Conservation (phyloP, 2,797 vertebrate species). For the Artibeus lituratus region DNA sequence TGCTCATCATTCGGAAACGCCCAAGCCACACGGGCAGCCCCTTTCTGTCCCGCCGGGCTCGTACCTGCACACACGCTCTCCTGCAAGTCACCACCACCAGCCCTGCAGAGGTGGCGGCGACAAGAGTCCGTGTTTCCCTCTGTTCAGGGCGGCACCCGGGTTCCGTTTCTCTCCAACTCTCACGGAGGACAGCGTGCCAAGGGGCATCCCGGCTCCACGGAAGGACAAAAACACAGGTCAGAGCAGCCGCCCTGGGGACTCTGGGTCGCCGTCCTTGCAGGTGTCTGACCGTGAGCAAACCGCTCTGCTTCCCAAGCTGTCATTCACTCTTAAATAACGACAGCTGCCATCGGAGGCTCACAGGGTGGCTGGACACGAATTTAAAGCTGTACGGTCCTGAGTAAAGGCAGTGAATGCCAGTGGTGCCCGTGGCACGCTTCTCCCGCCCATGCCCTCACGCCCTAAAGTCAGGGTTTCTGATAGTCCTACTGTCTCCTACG, state of each 20-base stretch:
- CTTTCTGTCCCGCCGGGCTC: not conserved
- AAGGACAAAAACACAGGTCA: not conserved
- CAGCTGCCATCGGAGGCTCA: not conserved
- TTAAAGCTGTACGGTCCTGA: not conserved
- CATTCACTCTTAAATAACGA: not conserved
- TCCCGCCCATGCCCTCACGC: not conserved
- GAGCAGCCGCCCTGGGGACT: no score
- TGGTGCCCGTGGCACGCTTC: not conserved
- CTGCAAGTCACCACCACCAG: not conserved
- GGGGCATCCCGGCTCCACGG: not conserved
- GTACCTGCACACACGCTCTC: not conserved
- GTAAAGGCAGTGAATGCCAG: not conserved
- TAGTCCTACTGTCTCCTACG: fast-evolving
- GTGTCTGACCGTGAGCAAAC: not conserved
- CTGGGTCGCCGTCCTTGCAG: not conserved
- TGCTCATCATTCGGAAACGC: not conserved
- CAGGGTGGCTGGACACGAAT: not conserved
- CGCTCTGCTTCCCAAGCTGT: not conserved
- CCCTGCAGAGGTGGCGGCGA: fast-evolving
- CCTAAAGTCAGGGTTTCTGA: not conserved
- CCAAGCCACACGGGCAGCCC: fast-evolving
- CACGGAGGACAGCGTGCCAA: fast-evolving
- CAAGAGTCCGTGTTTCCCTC: not conserved
- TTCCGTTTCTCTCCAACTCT: not conserved
- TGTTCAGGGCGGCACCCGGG: not conserved